Conservation (phyloP, 2,797 vertebrate genomes). For the Carcharodon carcharias region DNA sequence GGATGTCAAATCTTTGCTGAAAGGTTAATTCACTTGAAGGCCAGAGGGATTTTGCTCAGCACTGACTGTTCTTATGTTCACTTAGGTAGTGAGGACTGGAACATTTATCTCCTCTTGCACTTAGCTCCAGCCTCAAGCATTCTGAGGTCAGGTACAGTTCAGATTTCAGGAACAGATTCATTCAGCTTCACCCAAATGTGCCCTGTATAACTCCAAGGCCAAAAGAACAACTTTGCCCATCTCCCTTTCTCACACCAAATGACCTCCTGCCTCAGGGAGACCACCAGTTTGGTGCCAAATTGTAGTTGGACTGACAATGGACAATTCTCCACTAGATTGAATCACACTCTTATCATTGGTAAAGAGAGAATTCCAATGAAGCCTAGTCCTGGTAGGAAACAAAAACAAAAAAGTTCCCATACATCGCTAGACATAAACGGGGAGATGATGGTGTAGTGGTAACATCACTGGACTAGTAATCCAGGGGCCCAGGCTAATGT, state of each 20-base stretch:
- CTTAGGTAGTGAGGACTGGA: neutral
- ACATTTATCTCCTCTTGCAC: neutral
- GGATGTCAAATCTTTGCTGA: neutral
- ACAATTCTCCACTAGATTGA: neutral
- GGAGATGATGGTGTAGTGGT: no score
- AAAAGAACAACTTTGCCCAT: neutral
- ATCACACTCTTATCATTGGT: neutral
- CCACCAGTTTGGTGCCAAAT: no score
- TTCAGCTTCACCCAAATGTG: neutral
- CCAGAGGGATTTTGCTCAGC: neutral
- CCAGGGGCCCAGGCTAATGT: no score
- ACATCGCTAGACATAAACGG: no score
- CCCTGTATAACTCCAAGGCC: neutral
- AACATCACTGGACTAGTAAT: no score
- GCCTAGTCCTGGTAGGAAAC: neutral
- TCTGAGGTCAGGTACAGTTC: neutral
- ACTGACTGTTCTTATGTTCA: neutral
- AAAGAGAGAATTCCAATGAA: neutral
- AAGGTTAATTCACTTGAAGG: neutral
- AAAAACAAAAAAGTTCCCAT: neutral
- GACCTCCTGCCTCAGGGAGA: neutral
- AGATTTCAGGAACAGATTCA: neutral
- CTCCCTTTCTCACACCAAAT: neutral
- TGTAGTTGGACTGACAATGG: neutral
- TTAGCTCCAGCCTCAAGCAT: neutral